A percentile compares a stretch with the other conserved stretches of the same genome.
Evolutionary conservation across 2,797 vertebrate genomes (phyloP).

Genomic region (Australoheros facetus): DNA sequence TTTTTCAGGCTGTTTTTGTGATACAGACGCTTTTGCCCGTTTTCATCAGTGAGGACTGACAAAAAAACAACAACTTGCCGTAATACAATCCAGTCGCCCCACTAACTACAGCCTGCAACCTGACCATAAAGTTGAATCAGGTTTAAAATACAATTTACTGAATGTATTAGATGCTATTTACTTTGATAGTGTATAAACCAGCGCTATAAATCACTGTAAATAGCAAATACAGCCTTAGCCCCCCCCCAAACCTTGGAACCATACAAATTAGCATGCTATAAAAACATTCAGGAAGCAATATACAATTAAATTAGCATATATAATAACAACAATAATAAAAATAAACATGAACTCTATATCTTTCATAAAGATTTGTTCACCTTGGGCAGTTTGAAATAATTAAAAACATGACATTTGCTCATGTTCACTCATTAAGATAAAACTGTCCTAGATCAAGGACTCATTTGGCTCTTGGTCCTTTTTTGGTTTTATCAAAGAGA

Average conservation of each 20-base stretch:
- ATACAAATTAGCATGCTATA: background rate
- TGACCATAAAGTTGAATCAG: background rate
- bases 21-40: too few species aligned
- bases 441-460: background rate
- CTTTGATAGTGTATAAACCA: constrained; percentile 11
- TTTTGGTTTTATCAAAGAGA: background rate
- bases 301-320: background rate
- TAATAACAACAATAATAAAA: background rate
- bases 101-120: background rate
- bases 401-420: background rate
- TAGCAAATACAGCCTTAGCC: background rate
- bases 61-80: background rate
- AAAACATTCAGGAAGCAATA: constrained; percentile 6
- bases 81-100: background rate
- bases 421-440: background rate
- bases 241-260: background rate
- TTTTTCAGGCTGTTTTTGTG: background rate
- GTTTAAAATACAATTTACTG: background rate
- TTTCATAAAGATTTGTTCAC: background rate
- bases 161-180: background rate
- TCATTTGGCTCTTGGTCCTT: background rate
- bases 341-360: background rate
- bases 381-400: background rate
- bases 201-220: constrained; percentile 5
- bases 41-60: background rate